phyloP scores from a whole-genome alignment of 1,140 invertebrate species.

The Heliconius congener region DNA sequence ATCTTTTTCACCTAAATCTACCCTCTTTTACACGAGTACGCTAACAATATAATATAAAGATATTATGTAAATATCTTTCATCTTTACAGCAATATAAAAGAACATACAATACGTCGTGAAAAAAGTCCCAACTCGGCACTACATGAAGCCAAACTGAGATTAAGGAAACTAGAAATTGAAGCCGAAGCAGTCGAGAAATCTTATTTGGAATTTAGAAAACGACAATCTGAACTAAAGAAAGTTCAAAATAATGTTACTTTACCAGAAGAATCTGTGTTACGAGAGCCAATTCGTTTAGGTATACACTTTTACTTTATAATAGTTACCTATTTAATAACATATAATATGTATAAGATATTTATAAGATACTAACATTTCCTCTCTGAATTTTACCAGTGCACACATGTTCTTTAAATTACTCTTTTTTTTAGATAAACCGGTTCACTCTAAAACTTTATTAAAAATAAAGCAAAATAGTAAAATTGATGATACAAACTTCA shows the following conservation, averaged over 20 bases:
- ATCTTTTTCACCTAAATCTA: too few relatives aligned
- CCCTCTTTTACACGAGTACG: too few relatives aligned
- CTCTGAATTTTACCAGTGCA: too few relatives aligned
- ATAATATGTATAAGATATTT: too few relatives aligned
- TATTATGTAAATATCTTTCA: too few relatives aligned
- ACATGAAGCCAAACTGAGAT: conserved; percentile 61
- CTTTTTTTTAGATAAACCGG: background rate
- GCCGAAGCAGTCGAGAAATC: conserved; percentile 68
- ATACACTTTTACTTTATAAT: background rate
- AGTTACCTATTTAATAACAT: background rate
- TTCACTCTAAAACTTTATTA: background rate
- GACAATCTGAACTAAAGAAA: conserved; percentile 38
- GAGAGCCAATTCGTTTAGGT: conserved; percentile 11
- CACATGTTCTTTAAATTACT: background rate
- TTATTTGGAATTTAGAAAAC: conserved; percentile 58
- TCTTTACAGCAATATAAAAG: conserved; percentile 40
- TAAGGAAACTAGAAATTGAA: conserved; percentile 69
- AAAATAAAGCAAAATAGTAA: background rate
- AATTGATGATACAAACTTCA: background rate
- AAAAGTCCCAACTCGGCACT: conserved; percentile 57
- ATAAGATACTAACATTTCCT: too few relatives aligned
- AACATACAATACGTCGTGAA: conserved; percentile 39
- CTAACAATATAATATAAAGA: too few relatives aligned
- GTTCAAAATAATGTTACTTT: background rate
- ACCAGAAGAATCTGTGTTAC: conserved; percentile 6